Percentiles rank a stretch among this genome's conserved stretches.
phyloP scores from a whole-genome alignment of 1,140 invertebrate species.

The Diorhabda carinulata region DNA sequence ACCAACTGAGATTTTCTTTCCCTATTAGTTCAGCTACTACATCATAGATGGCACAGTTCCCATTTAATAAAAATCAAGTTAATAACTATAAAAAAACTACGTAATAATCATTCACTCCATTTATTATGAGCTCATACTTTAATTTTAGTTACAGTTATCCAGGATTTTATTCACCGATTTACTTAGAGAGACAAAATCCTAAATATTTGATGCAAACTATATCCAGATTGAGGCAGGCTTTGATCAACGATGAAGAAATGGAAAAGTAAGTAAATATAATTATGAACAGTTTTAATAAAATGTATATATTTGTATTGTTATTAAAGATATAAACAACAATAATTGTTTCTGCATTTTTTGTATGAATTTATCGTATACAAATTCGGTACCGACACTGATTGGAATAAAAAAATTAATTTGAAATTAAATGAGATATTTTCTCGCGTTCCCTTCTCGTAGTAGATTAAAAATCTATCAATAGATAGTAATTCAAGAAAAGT shows the following conservation, averaged over 20 bases:
- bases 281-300: too few species aligned
- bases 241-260: constrained; percentile 39
- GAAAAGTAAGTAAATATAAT: constrained; percentile 39
- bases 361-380: too few species aligned
- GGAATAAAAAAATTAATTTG: too few species aligned
- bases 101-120: not conserved
- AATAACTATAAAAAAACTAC: not conserved
- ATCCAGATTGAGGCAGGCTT: constrained; percentile 38
- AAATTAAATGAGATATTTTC: too few species aligned
- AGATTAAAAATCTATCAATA: too few species aligned
- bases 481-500: too few species aligned
- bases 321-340: too few species aligned
- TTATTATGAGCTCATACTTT: not conserved
- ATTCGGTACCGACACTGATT: too few species aligned
- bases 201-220: constrained; percentile 38
- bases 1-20: not conserved
- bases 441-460: too few species aligned
- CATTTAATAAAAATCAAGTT: not conserved
- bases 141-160: constrained; percentile 34
- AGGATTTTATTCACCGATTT: constrained; percentile 36
- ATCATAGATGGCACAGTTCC: not conserved
- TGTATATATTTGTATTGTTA: too few species aligned
- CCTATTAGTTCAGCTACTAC: not conserved
- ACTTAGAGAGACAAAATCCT: constrained; percentile 36
- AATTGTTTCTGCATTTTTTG: too few species aligned